A percentile compares a stretch with the other conserved stretches of the same genome.
Conservation (phyloP, 2,888 invertebrate genomes). For the Temnothorax rugatulus region DNA sequence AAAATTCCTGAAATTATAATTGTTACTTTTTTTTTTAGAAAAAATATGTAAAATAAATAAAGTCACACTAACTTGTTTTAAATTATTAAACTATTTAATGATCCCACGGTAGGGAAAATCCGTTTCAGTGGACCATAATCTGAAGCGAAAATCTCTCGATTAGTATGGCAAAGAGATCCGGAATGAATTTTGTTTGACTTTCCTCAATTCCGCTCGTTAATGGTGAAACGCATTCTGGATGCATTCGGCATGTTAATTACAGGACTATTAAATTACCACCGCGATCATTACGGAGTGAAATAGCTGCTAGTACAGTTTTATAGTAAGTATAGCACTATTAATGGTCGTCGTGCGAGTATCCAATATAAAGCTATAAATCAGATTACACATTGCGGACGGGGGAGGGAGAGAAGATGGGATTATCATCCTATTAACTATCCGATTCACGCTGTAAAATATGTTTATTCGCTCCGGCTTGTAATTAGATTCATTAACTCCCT, state of each 20-base stretch:
- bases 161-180: constrained; percentile 43
- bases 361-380: constrained; percentile 61
- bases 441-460: constrained; percentile 53
- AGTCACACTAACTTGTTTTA: background rate
- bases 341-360: constrained; percentile 58
- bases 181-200: constrained; percentile 73
- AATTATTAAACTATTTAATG: background rate
- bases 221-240: constrained; percentile 64
- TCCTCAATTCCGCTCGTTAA: constrained; percentile 71
- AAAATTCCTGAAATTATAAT: background rate
- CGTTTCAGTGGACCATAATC: background rate
- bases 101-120: background rate
- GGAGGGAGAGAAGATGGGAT: constrained; percentile 20
- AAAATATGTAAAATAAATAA: background rate
- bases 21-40: background rate
- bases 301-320: constrained; percentile 62
- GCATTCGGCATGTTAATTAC: constrained; percentile 75
- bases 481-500: constrained; percentile 56
- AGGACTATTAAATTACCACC: constrained; percentile 71
- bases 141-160: constrained; percentile 1
- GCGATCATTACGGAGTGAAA: constrained; percentile 66
- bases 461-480: constrained; percentile 53
- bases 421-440: constrained; percentile 55
- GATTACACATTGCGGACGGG: background rate
- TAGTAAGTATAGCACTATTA: constrained; percentile 53